Base-by-base conservation (phyloP, 2,888 invertebrate species). In the Thereva nobilitata region DNA sequence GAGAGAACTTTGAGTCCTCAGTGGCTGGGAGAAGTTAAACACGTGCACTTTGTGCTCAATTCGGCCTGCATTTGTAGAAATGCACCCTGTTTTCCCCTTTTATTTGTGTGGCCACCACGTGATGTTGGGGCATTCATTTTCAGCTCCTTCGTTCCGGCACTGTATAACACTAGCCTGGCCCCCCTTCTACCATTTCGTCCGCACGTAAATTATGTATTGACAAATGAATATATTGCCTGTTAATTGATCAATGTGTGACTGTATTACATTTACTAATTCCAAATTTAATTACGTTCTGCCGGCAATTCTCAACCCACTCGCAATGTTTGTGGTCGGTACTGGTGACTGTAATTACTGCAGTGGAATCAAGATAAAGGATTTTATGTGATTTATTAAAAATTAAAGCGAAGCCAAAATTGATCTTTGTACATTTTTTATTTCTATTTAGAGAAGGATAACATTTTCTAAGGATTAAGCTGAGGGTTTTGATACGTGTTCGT, bases 151-250 rank as follows among this genome's bases (percentile, higher is more conserved):
- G 23, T 23, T 23, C 23, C 23, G 23, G 23, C 23, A 2, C 23
- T 23, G 23, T 23, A 23, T 23, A 23, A 2, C 23, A 23, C 23
- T 23, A 23, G 23, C 23, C 23, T 23, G 45, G 59, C 34, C 42
- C 54, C 52, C 45, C 12, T n/a, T 10, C 3, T 49, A 56, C 61
- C 61, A 63, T 63, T 54, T 54, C 67, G 47, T 53, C 70, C 70
- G 66, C 54, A 67, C 74, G 78, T 79, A 79, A 80, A 79, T 78
- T 76, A 76, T 75, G 75, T 75, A 78, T 78, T 79, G 79, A 78
- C 80, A 79, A 79, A 79, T 79, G 79, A 78, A 79, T 78, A 76
- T 79, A 80, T 79, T 76, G 78, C 76, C 76, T 79, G 79, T 79
- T 80, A 80, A 80, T 80, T 79, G 78, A 80, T 80, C 79, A 66